A percentile compares a stretch with the other conserved stretches of the same genome.
Conservation (phyloP, 1,140 invertebrate species). For the Heliothis virescens region DNA sequence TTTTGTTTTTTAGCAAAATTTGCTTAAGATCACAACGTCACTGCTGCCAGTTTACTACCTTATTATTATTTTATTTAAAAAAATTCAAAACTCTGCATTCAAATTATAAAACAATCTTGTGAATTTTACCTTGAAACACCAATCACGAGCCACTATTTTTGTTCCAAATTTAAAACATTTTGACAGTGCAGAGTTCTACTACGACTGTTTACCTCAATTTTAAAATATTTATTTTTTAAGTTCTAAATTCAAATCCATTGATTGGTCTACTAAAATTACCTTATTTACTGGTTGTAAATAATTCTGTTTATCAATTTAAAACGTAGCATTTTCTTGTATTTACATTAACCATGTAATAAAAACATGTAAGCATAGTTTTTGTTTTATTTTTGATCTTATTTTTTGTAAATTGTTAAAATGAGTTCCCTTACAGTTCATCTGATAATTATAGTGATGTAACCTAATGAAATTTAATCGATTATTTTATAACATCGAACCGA, state of each 20-base stretch:
- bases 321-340: slow-evolving; percentile 35
- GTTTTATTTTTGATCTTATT: background rate
- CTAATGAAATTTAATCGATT: no score
- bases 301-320: slow-evolving; percentile 37
- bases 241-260: background rate
- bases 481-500: no score
- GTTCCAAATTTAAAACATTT: background rate
- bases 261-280: slow-evolving; percentile 28
- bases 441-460: background rate
- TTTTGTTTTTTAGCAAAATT: slow-evolving; percentile 84
- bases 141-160: background rate
- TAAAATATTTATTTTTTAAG: slow-evolving; percentile 17
- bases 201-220: slow-evolving; percentile 25
- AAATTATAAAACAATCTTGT: background rate
- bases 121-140: background rate
- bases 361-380: slow-evolving; percentile 15
- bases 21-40: slow-evolving; percentile 75
- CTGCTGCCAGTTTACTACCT: slow-evolving; percentile 53
- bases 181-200: background rate
- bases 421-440: no score
- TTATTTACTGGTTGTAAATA: slow-evolving; percentile 54
- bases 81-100: slow-evolving; percentile 7
- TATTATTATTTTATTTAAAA: slow-evolving; percentile 43
- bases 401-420: no score
- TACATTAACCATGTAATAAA: slow-evolving; percentile 39